Percentiles rank a stretch among this genome's conserved stretches.
Conservation (phyloP, 1,140 invertebrate species). For the honey bee (Apis mellifera) region Amel_HAv3.1 CM009932.2:13600001-13600500, state of each 20-base stretch:
- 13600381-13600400: too few species aligned
- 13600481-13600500: constrained; percentile 26
- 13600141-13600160: constrained; percentile 64
- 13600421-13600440: neutral
- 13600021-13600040: neutral
- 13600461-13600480: neutral
- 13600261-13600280: too few species aligned
- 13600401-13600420: neutral
- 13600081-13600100: constrained; percentile 51
- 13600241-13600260: too few species aligned
- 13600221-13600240: constrained; percentile 34
- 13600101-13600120: constrained; percentile 50
- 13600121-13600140: constrained; percentile 18
- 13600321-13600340: neutral
- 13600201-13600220: constrained; percentile 15
- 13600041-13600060: constrained; percentile 44
- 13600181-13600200: constrained; percentile 62
- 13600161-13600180: constrained; percentile 56
- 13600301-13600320: neutral
- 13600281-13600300: neutral
- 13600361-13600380: neutral
- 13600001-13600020: neutral
- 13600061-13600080: constrained; percentile 62
- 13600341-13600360: neutral
- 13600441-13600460: neutral